Evolutionary conservation across 2,113 vertebrate genomes (phyloP), one percentile per base, ranked within the genome.

Genomic region (Pycnonotus jocosus): DNA sequence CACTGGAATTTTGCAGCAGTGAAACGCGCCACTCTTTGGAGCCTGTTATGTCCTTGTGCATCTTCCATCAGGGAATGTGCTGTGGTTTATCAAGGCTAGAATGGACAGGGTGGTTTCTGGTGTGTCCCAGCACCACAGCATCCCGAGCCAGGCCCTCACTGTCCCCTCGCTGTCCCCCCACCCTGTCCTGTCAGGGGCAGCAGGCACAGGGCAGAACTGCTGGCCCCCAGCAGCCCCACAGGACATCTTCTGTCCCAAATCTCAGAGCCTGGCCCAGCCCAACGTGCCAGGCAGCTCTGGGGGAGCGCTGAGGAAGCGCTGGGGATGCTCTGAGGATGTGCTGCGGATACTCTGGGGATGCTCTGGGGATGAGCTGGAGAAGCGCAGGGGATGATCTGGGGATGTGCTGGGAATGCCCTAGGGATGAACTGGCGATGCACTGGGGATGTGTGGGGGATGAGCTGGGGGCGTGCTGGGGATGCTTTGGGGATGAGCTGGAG

Each of bases 121-220:
- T 12, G 14, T 24, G 35, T 61, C 35, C 45, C 10, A 0, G 23
- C 28, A 12, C 54, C 0, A 2, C 0, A 6, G 31, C 31, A 24
- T 10, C 12, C 12, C 2, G 2, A 17, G 25, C 31, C 1, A 1
- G 11, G 18, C 47, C 47, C 47, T 50, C 4, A 0, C 35, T 40
- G n/a, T 48, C 7, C 27, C 40, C 27, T 12, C 2, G 2, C 23
- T 11, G 22, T 53, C 15, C 50, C 8, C 45, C 25, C 0, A 4
- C 16, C 33, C 30, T n/a, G 30, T 42, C 19, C 37, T n/a, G 16
- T 23, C 2, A 1, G 19, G 18, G 47, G 14, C 37, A 64, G 37
- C 2, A 1, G 47, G 37, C 18, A 51, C 24, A n/a, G 11, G 38
- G 35, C 57, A 62, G 13, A 27, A 30, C 35, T n/a, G 16, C 47